Conservation (phyloP, 2,797 vertebrate genomes). For the Lutjanus argentimaculatus region DNA sequence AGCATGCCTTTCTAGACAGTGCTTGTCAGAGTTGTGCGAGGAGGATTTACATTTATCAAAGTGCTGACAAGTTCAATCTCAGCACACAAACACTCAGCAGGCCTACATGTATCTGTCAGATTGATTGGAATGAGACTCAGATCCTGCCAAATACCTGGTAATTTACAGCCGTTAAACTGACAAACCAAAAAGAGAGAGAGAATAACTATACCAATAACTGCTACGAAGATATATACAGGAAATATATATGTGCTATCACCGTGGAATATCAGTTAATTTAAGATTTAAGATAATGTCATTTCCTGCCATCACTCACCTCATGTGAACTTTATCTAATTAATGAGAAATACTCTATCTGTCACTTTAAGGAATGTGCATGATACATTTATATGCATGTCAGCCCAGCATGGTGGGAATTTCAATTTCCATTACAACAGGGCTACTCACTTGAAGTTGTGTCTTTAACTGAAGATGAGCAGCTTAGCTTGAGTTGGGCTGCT, state of each 20-base stretch:
- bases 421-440: too few relatives aligned
- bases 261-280: background rate
- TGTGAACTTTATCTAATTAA: background rate
- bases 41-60: conserved; percentile 77
- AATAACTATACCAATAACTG: background rate
- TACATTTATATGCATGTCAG: too few relatives aligned
- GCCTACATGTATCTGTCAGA: conserved; percentile 40
- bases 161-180: conserved; percentile 55
- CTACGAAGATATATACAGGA: conserved; percentile 8
- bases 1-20: conserved; percentile 72
- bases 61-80: conserved; percentile 78
- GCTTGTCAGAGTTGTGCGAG: conserved; percentile 68
- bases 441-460: too few relatives aligned
- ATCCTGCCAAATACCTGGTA: conserved; percentile 37
- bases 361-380: background rate
- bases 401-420: too few relatives aligned
- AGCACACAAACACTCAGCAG: conserved; percentile 58
- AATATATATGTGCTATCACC: background rate
- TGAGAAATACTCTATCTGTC: background rate
- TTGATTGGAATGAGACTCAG: conserved; percentile 46
- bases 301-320: background rate
- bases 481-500: too few relatives aligned
- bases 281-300: background rate
- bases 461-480: too few relatives aligned
- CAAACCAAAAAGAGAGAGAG: conserved; percentile 36